Conservation (phyloP, 2,888 invertebrate genomes). For the Caenorhabditis becei region DNA sequence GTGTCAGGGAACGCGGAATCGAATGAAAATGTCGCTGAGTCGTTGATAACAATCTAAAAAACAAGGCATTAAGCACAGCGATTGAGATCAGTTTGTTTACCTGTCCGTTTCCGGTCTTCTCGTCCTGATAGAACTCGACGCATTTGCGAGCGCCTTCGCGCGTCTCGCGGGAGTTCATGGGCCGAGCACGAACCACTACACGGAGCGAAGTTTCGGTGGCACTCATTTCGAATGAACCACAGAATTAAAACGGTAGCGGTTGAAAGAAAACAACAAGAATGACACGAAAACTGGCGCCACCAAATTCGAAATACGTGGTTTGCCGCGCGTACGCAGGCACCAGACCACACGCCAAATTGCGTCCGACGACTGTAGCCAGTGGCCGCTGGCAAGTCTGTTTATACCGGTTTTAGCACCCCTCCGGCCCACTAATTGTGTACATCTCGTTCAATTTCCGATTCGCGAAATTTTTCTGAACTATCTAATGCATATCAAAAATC, state of each 20-base stretch:
- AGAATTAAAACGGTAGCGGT: not conserved
- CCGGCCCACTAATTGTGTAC: constrained; percentile 13
- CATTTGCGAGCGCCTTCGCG: constrained; percentile 56
- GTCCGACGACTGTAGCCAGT: constrained; percentile 10
- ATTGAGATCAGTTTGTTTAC: constrained; percentile 9
- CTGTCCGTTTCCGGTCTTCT: no score
- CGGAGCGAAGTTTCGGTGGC: constrained; percentile 48
- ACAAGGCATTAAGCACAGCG: not conserved
- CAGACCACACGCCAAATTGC: constrained; percentile 23
- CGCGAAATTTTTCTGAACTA: not conserved
- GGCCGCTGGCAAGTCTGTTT: not conserved
- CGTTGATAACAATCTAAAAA: constrained; percentile 50
- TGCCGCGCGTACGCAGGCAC: constrained; percentile 30
- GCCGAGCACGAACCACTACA: constrained; percentile 61
- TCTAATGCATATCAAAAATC: constrained; percentile 10
- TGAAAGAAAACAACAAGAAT: not conserved
- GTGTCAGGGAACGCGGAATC: constrained; percentile 93
- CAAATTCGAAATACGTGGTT: constrained; percentile 5
- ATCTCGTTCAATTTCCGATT: constrained; percentile 5
- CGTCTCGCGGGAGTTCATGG: constrained; percentile 58
- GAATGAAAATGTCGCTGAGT: constrained; percentile 88
- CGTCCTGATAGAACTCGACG: constrained; percentile 52
- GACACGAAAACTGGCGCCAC: not conserved
- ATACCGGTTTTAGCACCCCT: constrained; percentile 14
- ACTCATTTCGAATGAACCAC: constrained; percentile 16